Conservation (phyloP, 2,113 vertebrate species). For the Podarcis muralis region DNA sequence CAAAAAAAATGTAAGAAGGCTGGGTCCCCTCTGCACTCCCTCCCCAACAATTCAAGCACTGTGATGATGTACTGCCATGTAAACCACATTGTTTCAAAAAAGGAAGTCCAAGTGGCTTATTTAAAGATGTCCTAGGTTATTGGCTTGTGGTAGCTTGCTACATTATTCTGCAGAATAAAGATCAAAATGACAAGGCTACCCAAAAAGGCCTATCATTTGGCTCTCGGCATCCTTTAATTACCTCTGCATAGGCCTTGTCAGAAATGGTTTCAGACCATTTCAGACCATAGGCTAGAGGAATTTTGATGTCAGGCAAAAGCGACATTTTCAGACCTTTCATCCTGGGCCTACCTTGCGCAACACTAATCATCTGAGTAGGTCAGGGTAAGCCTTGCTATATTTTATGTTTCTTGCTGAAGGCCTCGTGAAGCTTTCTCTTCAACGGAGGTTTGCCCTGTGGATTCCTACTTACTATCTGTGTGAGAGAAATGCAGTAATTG, state of each 20-base stretch:
- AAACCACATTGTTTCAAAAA: neutral
- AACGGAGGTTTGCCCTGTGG: neutral
- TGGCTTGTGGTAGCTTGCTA: neutral
- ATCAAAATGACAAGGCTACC: neutral
- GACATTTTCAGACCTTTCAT: neutral
- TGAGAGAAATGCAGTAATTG: neutral
- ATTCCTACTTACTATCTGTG: neutral
- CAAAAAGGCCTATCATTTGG: neutral
- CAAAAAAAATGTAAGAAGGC: no score
- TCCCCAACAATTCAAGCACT: no score
- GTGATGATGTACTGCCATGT: no score
- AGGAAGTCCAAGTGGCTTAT: neutral
- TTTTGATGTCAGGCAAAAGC: neutral
- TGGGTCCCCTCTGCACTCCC: no score
- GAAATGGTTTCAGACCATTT: neutral
- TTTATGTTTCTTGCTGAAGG: neutral
- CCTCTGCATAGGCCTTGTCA: neutral
- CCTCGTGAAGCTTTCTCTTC: neutral
- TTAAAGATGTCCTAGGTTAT: neutral
- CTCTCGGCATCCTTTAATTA: neutral
- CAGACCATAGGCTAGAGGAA: neutral
- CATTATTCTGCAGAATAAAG: conserved; percentile 11
- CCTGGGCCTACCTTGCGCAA: neutral
- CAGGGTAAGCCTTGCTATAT: neutral
- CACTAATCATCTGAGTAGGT: neutral